Percentiles rank a stretch among this genome's conserved stretches.
Conservation (phyloP, 23 tunicate species). For the Halocynthia roretzi region DNA sequence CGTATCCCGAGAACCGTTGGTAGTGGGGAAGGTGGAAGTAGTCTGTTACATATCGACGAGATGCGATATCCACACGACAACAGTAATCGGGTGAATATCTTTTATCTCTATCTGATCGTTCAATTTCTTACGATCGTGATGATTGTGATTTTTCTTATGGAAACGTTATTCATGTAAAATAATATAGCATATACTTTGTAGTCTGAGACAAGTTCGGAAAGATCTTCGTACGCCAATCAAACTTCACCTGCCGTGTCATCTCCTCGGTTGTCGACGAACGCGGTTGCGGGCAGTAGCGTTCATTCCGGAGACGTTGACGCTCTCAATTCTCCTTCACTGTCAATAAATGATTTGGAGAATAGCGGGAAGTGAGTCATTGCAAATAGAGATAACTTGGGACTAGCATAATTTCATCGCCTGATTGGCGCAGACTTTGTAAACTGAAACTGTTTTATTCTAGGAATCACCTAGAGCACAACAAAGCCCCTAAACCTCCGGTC, state of each 20-base stretch:
- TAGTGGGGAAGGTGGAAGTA: too few relatives aligned
- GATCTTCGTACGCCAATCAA: conserved; percentile 6
- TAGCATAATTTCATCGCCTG: neutral
- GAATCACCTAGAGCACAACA: neutral
- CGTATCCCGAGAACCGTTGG: too few relatives aligned
- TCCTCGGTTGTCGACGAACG: conserved; percentile 29
- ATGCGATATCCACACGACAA: too few relatives aligned
- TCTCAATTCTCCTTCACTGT: neutral
- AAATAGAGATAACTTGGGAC: neutral
- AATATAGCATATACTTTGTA: neutral
- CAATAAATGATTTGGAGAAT: neutral
- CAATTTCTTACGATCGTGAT: too few relatives aligned
- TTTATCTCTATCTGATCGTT: too few relatives aligned
- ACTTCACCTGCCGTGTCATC: conserved; percentile 6
- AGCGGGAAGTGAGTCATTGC: neutral
- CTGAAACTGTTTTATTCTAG: neutral
- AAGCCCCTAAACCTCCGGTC: conserved; percentile 3
- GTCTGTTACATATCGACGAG: too few relatives aligned
- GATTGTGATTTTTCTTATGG: too few relatives aligned
- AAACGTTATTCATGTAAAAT: too few relatives aligned
- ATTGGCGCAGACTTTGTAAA: too few relatives aligned
- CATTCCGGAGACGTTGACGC: conserved; percentile 37
- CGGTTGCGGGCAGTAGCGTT: conserved; percentile 61
- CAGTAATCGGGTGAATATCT: too few relatives aligned
- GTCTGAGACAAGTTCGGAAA: neutral